Percentiles rank a stretch among this genome's conserved stretches.
Evolutionary conservation across 1,140 invertebrate genomes (phyloP).

Genomic region (Brachystomella parvula): DNA sequence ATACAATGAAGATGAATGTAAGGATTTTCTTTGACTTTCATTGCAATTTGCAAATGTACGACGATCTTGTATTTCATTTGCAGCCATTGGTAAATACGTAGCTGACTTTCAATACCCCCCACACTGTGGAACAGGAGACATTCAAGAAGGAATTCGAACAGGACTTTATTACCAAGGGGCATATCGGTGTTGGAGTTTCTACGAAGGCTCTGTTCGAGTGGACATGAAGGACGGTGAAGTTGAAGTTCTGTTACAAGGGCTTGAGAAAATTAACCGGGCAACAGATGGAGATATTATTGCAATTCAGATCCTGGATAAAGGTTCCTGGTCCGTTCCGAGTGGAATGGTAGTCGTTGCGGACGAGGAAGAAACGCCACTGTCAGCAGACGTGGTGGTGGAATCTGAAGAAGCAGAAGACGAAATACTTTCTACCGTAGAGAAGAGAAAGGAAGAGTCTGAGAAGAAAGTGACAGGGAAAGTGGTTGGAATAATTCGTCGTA

Average conservation of each 20-base stretch:
- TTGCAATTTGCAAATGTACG: background rate
- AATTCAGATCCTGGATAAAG: slow-evolving; percentile 78
- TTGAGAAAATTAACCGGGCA: slow-evolving; percentile 81
- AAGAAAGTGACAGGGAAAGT: slow-evolving; percentile 69
- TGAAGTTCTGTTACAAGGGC: slow-evolving; percentile 73
- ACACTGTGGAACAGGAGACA: slow-evolving; percentile 66
- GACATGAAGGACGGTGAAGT: slow-evolving; percentile 59
- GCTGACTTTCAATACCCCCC: slow-evolving; percentile 58
- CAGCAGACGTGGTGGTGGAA: slow-evolving; percentile 41
- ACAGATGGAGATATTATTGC: slow-evolving; percentile 90
- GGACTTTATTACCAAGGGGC: slow-evolving; percentile 73
- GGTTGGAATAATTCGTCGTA: slow-evolving; percentile 89
- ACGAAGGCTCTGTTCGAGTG: slow-evolving; percentile 84
- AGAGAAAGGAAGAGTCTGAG: slow-evolving; percentile 36
- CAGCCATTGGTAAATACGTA: slow-evolving; percentile 17
- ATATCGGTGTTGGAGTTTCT: slow-evolving; percentile 81
- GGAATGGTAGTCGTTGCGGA: slow-evolving; percentile 67
- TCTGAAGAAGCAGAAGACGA: slow-evolving; percentile 55
- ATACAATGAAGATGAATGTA: slow-evolving; percentile 34
- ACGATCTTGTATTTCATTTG: background rate
- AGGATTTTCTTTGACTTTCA: background rate
- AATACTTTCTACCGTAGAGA: slow-evolving; percentile 40
- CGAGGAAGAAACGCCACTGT: slow-evolving; percentile 46
- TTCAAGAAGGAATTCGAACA: slow-evolving; percentile 68
- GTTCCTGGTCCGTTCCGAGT: slow-evolving; percentile 79